Percentiles rank a stretch among this genome's conserved stretches.
These are phyloP conservation scores for Drosophila trapezifrons DNA, from an alignment of 1,140 invertebrate genomes.

Conservation along the genomic window DNA sequence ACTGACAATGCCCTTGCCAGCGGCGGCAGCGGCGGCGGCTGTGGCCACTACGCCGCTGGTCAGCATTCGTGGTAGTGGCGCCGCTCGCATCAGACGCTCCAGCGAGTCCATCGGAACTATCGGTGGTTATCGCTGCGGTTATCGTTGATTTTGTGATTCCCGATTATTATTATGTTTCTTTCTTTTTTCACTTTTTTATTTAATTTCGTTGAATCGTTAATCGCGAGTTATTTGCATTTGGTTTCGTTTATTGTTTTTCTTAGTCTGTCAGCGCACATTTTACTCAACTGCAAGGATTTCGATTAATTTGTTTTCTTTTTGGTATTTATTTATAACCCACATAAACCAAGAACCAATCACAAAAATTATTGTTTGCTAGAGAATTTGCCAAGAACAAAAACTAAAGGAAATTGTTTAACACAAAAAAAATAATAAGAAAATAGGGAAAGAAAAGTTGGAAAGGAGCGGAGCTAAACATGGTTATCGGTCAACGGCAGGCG, in stretches of 20 bases:
- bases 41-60: conserved; percentile 88
- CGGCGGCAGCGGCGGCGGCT: conserved; percentile 81
- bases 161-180: conserved; percentile 3
- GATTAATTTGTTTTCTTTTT: conserved; percentile 5
- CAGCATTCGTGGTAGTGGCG: conserved; percentile 87
- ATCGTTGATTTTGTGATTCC: conserved; percentile 24
- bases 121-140: conserved; percentile 7
- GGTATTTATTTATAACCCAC: conserved; percentile 15
- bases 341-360: conserved; percentile 19
- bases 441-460: not conserved
- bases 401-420: conserved; percentile 1
- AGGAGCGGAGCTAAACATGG: conserved; percentile 10
- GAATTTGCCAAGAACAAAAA: conserved; percentile 63
- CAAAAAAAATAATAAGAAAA: conserved; percentile 6
- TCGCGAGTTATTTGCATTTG: conserved; percentile 20
- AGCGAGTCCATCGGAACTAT: conserved; percentile 87
- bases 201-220: conserved; percentile 25
- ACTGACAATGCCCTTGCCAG: conserved; percentile 84
- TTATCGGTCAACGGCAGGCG: conserved; percentile 43
- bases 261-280: conserved; percentile 57
- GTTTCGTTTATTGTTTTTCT: conserved; percentile 45
- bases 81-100: conserved; percentile 90
- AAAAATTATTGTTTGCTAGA: conserved; percentile 29
- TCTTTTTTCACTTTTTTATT: conserved; percentile 30
- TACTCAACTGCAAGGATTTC: conserved; percentile 58